A percentile compares a stretch with the other conserved stretches of the same genome.
Evolutionary conservation across 64 coral and sea anemone genomes (phyloP).

Genomic region (Pachyseris speciosa): DNA sequence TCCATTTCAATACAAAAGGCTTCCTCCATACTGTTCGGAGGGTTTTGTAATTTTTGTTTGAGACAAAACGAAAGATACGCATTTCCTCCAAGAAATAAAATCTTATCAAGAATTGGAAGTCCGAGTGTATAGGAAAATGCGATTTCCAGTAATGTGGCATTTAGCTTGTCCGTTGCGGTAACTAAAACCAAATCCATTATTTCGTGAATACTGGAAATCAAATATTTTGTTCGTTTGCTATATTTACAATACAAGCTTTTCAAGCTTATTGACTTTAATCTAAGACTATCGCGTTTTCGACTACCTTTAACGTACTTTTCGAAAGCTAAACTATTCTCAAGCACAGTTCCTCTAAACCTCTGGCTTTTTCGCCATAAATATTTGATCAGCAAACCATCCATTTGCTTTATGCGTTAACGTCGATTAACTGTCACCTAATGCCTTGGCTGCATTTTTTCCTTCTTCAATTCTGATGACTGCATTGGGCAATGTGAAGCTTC

Average conservation of each 20-base stretch:
- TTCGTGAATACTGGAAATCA: not conserved
- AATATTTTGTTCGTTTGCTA: not conserved
- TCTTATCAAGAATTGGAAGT: no score
- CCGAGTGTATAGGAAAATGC: not conserved
- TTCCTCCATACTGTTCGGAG: not conserved
- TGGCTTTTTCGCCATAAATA: slow-evolving; percentile 29
- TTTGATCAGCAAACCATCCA: slow-evolving; percentile 49
- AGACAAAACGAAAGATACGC: not conserved
- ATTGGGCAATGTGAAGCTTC: slow-evolving; percentile 51
- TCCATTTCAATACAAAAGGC: not conserved
- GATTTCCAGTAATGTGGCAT: slow-evolving; percentile 52
- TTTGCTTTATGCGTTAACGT: slow-evolving; percentile 48
- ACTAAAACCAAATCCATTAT: not conserved
- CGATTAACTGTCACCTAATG: slow-evolving; percentile 57
- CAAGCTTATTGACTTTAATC: not conserved
- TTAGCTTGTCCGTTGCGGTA: slow-evolving; percentile 34
- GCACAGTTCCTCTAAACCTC: slow-evolving; percentile 25
- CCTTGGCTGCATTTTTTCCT: slow-evolving; percentile 19
- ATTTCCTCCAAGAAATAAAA: no score
- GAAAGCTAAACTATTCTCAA: not conserved
- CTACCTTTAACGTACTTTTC: not conserved
- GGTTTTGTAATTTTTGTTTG: not conserved
- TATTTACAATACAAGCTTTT: not conserved
- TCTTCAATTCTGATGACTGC: slow-evolving; percentile 6
- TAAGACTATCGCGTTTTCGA: not conserved